Evolutionary conservation across 1,140 invertebrate species (phyloP).

Genomic region (Macrocentrus cingulum): DNA sequence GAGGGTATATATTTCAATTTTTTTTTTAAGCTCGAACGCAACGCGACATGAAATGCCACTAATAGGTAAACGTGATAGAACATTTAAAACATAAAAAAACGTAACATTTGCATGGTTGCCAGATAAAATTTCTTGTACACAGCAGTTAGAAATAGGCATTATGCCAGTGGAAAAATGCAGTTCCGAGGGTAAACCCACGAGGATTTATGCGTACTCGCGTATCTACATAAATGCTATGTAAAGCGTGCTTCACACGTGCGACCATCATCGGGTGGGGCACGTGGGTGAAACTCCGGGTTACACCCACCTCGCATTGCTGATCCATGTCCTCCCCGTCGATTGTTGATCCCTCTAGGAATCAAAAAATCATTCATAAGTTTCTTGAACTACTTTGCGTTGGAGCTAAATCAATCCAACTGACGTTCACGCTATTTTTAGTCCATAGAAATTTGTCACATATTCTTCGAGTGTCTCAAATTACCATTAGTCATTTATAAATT

Average conservation of each 20-base stretch:
- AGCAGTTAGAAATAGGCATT: background rate
- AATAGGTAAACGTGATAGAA: background rate
- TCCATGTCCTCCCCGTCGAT: constrained; percentile 13
- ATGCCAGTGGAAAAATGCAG: background rate
- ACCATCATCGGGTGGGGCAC: constrained; percentile 34
- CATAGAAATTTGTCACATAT: too few relatives aligned
- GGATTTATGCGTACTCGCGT: constrained; percentile 18
- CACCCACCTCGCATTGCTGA: constrained; percentile 38
- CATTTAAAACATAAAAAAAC: constrained; percentile 9
- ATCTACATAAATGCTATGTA: constrained; percentile 29
- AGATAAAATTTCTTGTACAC: background rate
- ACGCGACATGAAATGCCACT: constrained; percentile 15
- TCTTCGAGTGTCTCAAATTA: too few relatives aligned
- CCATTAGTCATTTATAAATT: too few relatives aligned
- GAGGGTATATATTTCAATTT: constrained; percentile 29
- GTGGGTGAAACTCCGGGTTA: constrained; percentile 34
- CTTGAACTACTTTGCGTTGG: too few relatives aligned
- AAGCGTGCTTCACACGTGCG: constrained; percentile 37
- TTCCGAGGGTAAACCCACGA: constrained; percentile 25
- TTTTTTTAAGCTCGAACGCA: constrained; percentile 8
- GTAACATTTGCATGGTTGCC: background rate
- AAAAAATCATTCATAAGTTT: background rate
- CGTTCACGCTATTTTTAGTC: too few relatives aligned
- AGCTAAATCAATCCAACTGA: too few relatives aligned
- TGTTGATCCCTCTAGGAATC: background rate